Percentiles rank a stretch among this genome's conserved stretches.
Evolutionary conservation across 2,113 vertebrate genomes (phyloP).

Genomic region (Bombycilla garrulus): DNA sequence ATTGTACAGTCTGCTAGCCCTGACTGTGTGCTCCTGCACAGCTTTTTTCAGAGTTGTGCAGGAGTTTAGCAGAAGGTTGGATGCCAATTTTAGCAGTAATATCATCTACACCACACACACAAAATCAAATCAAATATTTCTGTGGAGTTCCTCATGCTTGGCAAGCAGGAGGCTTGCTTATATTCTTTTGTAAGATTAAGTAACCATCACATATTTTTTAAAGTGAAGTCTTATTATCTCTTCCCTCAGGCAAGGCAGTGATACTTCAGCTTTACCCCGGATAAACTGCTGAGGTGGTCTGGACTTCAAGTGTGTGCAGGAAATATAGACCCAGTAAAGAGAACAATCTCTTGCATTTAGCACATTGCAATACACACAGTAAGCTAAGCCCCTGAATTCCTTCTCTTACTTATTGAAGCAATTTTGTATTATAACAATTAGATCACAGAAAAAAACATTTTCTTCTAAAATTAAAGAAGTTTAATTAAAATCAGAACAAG

Average conservation of each 20-base stretch:
- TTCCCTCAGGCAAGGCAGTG: neutral
- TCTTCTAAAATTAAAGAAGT: neutral
- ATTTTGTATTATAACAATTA: neutral
- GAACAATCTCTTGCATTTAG: neutral
- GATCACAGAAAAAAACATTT: neutral
- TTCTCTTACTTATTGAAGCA: neutral
- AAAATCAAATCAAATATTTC: neutral
- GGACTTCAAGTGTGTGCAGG: neutral
- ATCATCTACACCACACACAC: neutral
- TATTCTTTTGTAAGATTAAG: neutral
- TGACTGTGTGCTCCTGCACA: neutral
- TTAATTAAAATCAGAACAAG: neutral
- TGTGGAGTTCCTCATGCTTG: neutral
- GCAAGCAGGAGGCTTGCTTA: neutral
- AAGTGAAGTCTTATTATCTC: neutral
- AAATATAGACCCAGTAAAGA: neutral
- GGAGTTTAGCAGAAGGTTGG: neutral
- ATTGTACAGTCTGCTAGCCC: neutral
- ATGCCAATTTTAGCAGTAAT: neutral
- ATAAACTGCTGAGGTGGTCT: neutral
- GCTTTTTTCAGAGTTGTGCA: neutral
- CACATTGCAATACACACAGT: neutral
- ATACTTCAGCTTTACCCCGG: neutral
- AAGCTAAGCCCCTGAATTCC: neutral
- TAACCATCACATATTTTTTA: neutral